Base-by-base conservation (phyloP, 2,888 invertebrate genomes). In the Cheilosia pagana region DNA sequence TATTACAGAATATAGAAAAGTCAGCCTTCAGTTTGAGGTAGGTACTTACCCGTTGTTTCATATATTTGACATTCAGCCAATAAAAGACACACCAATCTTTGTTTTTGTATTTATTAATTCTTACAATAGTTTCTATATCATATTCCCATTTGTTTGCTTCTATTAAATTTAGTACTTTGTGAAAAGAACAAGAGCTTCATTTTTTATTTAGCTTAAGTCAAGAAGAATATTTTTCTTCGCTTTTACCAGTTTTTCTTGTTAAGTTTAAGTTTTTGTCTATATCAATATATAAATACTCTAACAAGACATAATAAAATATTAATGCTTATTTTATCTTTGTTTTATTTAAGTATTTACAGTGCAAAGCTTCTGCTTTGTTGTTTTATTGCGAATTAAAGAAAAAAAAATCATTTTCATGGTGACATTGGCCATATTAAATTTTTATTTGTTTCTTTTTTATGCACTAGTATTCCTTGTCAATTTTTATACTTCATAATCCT, bases 291-390 rank as follows among this genome's bases (percentile, higher is more conserved):
- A 83, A 83, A 83, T 79, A 70, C 57, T 83, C 60, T 79, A 83
- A 83, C 79, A 78, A 83, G 82, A 74, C 48, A 74, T 70, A 83
- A 48, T 79, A 79, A 83, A 83, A 83, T 83, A 74, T 74, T 74
- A 60, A 43, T 75, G 62, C 75, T 70, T 59, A 23, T 63, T 57
- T 68, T 70, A 70, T 52, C 52, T 53, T 50, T 19, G 12, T 60
- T 21, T 35, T 53, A 14, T 39, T 60, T 25, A 70, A 74, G 28
- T 83, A 83, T 83, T 72, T 79, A 83, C 83, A 83, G 68, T 59
- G 3, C 43, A 76, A 53, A 41, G 2, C 28, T 67, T 52, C 28
- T 35, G 45, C 16, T 41, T 35, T 45, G 43, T 65, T 63, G 12
- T 63, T 60, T 67, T 23, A 48, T 76, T 19, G 78, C 72, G 79